Base-by-base conservation (phyloP, 2,888 invertebrate genomes). In the Smittia aterrima region DNA sequence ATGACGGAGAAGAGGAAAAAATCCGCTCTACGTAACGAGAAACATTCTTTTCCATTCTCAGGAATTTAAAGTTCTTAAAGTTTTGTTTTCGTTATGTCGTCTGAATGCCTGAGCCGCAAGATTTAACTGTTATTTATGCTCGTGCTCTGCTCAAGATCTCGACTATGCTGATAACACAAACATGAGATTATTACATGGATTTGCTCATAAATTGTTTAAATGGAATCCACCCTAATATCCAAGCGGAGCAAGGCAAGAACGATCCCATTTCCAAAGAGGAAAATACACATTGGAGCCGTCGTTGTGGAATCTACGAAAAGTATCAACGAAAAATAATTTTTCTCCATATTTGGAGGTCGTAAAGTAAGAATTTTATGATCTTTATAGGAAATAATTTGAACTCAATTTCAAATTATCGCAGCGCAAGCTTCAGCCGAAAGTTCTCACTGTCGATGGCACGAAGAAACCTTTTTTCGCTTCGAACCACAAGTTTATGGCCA, bases 311-410 rank as follows among this genome's bases (percentile, higher is more conserved):
- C 11, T 3, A 58, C 20, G 58, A 18, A 22, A 58, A 58, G 58
- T 58, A 58, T 58, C 58, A 58, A 58, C 58, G 20, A 22, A 58
- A 58, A 58, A 18, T 58, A 58, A 18, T 58, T 58, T 58, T 58
- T 20, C 20, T 47, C 58, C 58, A 58, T 58, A 58, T 58, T 58
- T 58, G 27, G 27, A 6, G 27, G 54, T 22, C 25, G 18, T 70
- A 70, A 70, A 40, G 24, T 58, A 22, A 53, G 24, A 53, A 70
- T 53, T 70, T 70, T 70, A 53, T 27, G 53, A n/a, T 7, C 18
- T 70, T 70, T 70, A 70, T 70, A 41, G 70, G 41, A 70, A 41
- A 70, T 70, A 70, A 70, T 70, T 70, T 70, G 70, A 70, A 70
- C 41, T 70, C 70, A 54, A 70, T 70, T 70, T 70, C 70, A 68